phyloP scores from a whole-genome alignment of 2,797 vertebrate genomes.

The Pristis pectinata region DNA sequence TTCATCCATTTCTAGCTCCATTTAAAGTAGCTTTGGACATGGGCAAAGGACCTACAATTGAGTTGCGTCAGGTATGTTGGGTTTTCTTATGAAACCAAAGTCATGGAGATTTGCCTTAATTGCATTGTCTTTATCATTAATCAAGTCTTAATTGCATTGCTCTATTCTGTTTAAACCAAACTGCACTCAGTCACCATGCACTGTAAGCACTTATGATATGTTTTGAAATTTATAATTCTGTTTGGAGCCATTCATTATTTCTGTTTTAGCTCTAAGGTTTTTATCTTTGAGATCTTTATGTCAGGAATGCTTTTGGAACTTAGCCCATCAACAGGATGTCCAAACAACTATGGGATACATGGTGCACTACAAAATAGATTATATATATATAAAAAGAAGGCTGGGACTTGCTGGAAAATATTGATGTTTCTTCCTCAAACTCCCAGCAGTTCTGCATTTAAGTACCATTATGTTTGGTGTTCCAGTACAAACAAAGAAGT shows the following conservation, averaged over 20 bases:
- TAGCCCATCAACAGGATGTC: not conserved
- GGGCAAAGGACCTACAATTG: slow-evolving; percentile 69
- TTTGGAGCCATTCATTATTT: not conserved
- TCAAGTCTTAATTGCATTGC: slow-evolving; percentile 11
- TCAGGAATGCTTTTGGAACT: not conserved
- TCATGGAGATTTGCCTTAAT: not conserved
- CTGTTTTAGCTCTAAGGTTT: not conserved
- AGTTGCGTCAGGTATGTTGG: slow-evolving; percentile 76
- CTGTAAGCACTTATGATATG: not conserved
- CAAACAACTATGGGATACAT: not conserved
- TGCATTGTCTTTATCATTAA: not conserved
- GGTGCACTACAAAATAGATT: not conserved
- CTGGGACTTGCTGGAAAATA: too few relatives aligned
- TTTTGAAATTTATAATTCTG: not conserved
- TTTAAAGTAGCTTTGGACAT: slow-evolving; percentile 84
- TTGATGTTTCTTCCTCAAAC: too few relatives aligned
- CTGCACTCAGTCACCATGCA: not conserved
- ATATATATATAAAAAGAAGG: not conserved
- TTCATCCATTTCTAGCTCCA: slow-evolving; percentile 85
- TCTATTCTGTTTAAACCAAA: slow-evolving; percentile 25
- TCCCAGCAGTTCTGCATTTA: too few relatives aligned
- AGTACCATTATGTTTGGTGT: too few relatives aligned
- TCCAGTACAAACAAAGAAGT: too few relatives aligned
- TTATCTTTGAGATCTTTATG: not conserved
- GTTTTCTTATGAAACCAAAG: not conserved